These are phyloP conservation scores for Hycleus phaleratus DNA, from an alignment of 1,140 invertebrate species.

Conservation along the genomic window DNA sequence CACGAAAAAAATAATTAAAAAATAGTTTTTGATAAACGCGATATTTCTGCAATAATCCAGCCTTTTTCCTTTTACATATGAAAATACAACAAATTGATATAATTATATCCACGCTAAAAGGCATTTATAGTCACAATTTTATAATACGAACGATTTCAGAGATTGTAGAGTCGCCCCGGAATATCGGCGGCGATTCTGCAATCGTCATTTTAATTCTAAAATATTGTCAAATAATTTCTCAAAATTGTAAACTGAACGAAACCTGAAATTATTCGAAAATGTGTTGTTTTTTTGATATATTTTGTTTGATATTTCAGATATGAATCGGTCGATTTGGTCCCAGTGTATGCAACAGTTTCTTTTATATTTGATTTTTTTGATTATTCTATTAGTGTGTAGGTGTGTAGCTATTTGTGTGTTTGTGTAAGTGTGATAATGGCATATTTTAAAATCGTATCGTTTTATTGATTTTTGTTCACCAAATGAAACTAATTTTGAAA, in stretches of 20 bases:
- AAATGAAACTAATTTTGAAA: conserved; percentile 13
- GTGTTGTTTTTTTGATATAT: conserved; percentile 25
- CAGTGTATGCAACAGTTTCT: conserved; percentile 25
- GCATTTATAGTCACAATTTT: conserved; percentile 41
- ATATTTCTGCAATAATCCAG: conserved; percentile 3
- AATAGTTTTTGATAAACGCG: not conserved
- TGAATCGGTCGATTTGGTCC: conserved; percentile 36
- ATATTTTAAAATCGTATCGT: conserved; percentile 26
- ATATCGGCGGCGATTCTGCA: conserved; percentile 8
- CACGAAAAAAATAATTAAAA: too few species aligned
- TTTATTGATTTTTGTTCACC: too few species aligned
- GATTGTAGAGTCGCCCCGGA: conserved; percentile 14
- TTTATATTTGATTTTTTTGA: conserved; percentile 8
- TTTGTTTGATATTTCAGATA: conserved; percentile 35
- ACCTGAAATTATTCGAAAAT: not conserved
- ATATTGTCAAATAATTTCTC: conserved; percentile 38
- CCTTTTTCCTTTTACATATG: conserved; percentile 26
- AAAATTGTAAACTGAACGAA: not conserved
- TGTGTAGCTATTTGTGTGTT: too few species aligned
- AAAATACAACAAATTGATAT: conserved; percentile 38
- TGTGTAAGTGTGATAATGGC: conserved; percentile 24
- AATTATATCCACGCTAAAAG: conserved; percentile 41
- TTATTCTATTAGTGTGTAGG: too few species aligned
- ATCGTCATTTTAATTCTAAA: conserved; percentile 25
- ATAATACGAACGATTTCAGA: conserved; percentile 20